Evolutionary conservation across 2,113 vertebrate genomes (phyloP).

Genomic region (Oncorhynchus clarkii): DNA sequence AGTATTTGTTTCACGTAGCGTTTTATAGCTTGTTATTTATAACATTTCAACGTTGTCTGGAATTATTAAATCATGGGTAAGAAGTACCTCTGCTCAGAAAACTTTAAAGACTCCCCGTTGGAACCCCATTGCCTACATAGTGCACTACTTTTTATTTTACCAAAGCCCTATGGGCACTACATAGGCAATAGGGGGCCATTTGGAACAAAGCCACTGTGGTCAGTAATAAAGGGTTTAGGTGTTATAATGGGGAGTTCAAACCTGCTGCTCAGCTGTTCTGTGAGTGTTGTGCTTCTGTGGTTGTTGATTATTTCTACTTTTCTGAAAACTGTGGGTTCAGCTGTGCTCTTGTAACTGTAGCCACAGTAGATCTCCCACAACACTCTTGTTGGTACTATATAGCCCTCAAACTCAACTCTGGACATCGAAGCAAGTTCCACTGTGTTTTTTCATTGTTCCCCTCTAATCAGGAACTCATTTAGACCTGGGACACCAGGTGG

Average conservation of each 20-base stretch:
- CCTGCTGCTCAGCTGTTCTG: not conserved
- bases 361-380: not conserved
- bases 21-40: not conserved
- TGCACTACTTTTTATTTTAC: no score
- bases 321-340: not conserved
- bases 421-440: no score
- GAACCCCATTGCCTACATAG: no score
- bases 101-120: no score
- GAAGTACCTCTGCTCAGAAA: not conserved
- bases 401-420: no score
- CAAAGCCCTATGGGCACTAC: no score
- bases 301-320: not conserved
- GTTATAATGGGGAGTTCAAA: not conserved
- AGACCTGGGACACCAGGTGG: no score
- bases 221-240: not conserved
- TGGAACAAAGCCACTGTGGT: not conserved
- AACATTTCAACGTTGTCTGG: not conserved
- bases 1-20: conserved; percentile 35
- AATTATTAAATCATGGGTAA: not conserved
- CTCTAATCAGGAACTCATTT: no score
- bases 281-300: not conserved
- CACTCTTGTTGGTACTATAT: not conserved
- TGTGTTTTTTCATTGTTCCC: no score
- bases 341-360: not conserved
- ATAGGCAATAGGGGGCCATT: no score